Evolutionary conservation across 2,797 vertebrate genomes (phyloP).

Genomic region (Malacoraja senta): DNA sequence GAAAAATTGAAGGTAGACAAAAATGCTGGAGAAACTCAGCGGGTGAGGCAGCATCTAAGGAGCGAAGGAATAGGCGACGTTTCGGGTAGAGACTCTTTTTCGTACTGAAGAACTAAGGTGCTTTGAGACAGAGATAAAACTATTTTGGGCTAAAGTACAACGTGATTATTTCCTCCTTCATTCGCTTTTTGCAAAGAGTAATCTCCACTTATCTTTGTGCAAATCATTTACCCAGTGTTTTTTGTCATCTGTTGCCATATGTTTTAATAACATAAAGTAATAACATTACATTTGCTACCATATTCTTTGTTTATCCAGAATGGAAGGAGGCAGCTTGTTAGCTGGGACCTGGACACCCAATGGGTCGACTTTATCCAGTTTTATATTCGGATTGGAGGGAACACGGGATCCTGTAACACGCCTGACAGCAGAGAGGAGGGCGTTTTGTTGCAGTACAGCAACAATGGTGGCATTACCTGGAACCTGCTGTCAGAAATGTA

Average conservation of each 20-base stretch:
- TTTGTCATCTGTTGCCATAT: neutral
- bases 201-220: neutral
- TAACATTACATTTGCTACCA: neutral
- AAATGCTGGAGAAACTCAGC: too few relatives aligned
- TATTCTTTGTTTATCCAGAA: conserved; percentile 58
- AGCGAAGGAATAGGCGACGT: too few relatives aligned
- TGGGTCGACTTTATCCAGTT: conserved; percentile 99
- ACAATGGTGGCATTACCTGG: conserved; percentile 92
- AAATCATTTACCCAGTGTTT: neutral
- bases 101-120: neutral
- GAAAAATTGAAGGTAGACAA: too few relatives aligned
- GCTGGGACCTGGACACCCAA: conserved; percentile 89
- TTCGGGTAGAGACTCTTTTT: too few relatives aligned
- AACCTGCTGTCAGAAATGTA: conserved; percentile 96
- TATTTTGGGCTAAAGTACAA: neutral
- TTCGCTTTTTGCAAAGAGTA: neutral
- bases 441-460: conserved; percentile 88
- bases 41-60: too few relatives aligned
- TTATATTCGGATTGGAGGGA: conserved; percentile 92
- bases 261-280: neutral
- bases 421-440: conserved; percentile 94
- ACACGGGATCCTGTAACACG: conserved; percentile 79
- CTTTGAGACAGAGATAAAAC: neutral
- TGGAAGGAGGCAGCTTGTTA: conserved; percentile 86
- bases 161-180: neutral